Evolutionary conservation across 2,113 vertebrate species (phyloP).

Genomic region (Lepus europaeus): DNA sequence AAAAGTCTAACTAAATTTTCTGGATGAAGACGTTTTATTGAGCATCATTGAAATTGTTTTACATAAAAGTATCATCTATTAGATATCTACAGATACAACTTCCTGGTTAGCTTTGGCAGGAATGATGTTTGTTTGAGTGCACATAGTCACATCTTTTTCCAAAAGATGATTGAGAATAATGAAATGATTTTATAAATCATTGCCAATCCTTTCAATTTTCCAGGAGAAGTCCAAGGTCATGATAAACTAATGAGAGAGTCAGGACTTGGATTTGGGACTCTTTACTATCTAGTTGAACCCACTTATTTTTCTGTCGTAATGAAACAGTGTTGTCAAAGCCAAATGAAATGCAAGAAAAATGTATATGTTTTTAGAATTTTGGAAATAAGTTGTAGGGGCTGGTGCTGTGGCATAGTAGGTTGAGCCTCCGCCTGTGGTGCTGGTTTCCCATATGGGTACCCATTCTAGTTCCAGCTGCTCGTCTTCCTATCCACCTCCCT

Average conservation of each 20-base stretch:
- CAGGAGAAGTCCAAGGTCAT: not conserved
- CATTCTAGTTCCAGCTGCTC: no score
- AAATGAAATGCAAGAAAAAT: constrained; percentile 3
- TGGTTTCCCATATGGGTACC: no score
- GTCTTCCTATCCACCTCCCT: no score
- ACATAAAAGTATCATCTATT: not conserved
- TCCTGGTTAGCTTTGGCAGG: not conserved
- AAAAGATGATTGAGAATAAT: constrained; percentile 8
- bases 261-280: not conserved
- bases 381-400: not conserved
- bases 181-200: not conserved
- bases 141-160: not conserved
- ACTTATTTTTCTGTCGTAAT: not conserved
- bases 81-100: not conserved
- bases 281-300: not conserved
- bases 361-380: not conserved
- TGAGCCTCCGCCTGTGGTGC: no score
- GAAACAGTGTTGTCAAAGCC: not conserved
- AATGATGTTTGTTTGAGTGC: constrained; percentile 1
- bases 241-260: not conserved
- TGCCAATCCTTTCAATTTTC: not conserved
- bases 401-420: no score
- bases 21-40: not conserved
- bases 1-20: not conserved
- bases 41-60: not conserved